Conservation (phyloP, 2,888 invertebrate species). For the Opisthograptis luteolata region DNA sequence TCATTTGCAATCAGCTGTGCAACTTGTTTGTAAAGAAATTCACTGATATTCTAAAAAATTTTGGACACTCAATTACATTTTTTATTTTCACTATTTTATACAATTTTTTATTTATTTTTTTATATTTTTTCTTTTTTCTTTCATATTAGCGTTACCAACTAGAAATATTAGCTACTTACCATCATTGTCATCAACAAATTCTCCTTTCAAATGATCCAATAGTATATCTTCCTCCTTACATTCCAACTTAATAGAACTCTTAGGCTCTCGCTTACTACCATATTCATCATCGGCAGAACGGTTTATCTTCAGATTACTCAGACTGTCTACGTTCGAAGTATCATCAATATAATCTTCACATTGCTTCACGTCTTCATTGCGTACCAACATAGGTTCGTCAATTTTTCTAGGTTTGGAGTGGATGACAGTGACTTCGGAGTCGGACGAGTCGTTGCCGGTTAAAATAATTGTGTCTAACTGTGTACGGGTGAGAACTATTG, state of each 20-base stretch:
- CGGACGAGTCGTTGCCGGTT: not conserved
- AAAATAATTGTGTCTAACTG: conserved; percentile 4
- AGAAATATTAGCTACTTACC: too few relatives aligned
- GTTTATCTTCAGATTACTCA: conserved; percentile 1
- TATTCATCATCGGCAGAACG: not conserved
- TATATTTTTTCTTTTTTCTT: too few relatives aligned
- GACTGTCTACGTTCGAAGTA: not conserved
- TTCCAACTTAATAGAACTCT: conserved; percentile 53
- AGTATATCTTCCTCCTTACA: conserved; percentile 53
- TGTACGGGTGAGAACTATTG: conserved; percentile 7
- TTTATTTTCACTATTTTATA: too few relatives aligned
- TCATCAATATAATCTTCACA: not conserved
- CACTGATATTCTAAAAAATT: too few relatives aligned
- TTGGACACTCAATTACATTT: too few relatives aligned
- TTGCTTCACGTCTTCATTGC: not conserved
- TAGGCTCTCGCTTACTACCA: not conserved
- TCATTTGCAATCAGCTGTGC: too few relatives aligned
- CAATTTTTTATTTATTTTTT: too few relatives aligned
- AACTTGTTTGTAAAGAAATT: too few relatives aligned
- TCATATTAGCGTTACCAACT: too few relatives aligned
- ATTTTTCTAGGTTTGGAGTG: not conserved
- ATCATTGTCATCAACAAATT: conserved; percentile 50
- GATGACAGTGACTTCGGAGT: not conserved
- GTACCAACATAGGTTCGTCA: not conserved
- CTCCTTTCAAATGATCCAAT: conserved; percentile 44